Conservation (phyloP, 2,113 vertebrate genomes). For the Upupa epops region DNA sequence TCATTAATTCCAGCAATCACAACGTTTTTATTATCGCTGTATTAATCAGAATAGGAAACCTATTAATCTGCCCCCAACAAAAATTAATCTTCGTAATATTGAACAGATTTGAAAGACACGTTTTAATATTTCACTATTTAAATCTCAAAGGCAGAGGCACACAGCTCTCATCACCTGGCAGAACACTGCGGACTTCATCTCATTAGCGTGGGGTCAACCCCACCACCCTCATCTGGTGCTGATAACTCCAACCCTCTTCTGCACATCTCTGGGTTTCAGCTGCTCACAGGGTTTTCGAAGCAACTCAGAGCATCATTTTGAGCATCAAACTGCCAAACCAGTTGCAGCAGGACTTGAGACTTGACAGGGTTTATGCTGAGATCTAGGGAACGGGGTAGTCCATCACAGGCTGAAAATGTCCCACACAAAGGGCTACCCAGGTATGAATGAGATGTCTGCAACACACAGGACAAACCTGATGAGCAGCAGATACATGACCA, state of each 20-base stretch:
- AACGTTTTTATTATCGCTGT: conserved; percentile 60
- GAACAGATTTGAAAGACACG: conserved; percentile 47
- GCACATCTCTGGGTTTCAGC: neutral
- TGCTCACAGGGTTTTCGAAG: neutral
- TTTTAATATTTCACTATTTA: conserved; percentile 37
- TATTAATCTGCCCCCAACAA: conserved; percentile 64
- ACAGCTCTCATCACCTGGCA: neutral
- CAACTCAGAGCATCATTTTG: neutral
- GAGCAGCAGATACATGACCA: neutral
- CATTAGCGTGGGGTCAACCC: neutral
- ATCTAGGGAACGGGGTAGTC: neutral
- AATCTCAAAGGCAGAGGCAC: neutral
- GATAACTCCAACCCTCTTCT: neutral
- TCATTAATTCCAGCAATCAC: conserved; percentile 67
- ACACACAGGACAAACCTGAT: neutral
- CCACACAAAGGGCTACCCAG: fast-evolving
- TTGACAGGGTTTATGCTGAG: fast-evolving
- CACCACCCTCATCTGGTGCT: neutral
- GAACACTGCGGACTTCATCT: neutral
- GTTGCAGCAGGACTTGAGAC: neutral
- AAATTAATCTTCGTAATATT: conserved; percentile 54
- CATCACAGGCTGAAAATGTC: neutral
- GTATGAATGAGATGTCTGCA: neutral
- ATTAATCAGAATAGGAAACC: conserved; percentile 62
- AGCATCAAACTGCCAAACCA: neutral